phyloP scores from a whole-genome alignment of 2,113 vertebrate genomes.

The Poeciliopsis retropinna region DNA sequence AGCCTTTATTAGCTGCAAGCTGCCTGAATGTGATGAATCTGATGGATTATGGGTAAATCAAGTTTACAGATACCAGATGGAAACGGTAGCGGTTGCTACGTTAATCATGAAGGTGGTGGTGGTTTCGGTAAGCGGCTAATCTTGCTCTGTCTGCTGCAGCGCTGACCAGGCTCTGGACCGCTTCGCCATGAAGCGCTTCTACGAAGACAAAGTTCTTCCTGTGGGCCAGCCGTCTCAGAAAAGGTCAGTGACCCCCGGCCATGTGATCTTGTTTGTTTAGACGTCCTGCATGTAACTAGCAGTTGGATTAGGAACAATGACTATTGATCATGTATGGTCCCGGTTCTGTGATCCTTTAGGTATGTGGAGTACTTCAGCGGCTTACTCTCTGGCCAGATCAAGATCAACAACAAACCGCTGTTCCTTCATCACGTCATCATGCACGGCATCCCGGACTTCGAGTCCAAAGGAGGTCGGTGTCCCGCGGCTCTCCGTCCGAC shows the following conservation, averaged over 20 bases:
- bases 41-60: background rate
- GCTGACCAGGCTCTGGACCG: constrained; percentile 96
- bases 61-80: background rate
- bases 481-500: background rate
- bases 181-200: constrained; percentile 99
- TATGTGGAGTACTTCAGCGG: constrained; percentile 99
- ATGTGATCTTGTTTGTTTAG: background rate
- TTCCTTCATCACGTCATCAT: constrained; percentile 98
- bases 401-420: constrained; percentile 99
- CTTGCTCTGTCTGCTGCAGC: constrained; percentile 70
- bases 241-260: constrained; percentile 82
- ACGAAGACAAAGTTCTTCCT: constrained; percentile 97
- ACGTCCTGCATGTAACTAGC: too few species aligned
- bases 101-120: background rate
- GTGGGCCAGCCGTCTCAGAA: constrained; percentile 96
- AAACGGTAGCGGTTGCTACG: background rate
- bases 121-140: background rate
- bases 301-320: too few species aligned
- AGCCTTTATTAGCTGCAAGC: background rate
- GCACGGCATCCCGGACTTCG: constrained; percentile 97
- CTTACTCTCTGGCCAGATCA: constrained; percentile 93
- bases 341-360: constrained; percentile 69
- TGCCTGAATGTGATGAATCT: background rate
- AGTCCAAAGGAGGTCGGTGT: constrained; percentile 91
- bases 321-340: background rate